Percentiles rank a stretch among this genome's conserved stretches.
Conservation (phyloP, 2,888 invertebrate genomes). For the Diogma glabrata region DNA sequence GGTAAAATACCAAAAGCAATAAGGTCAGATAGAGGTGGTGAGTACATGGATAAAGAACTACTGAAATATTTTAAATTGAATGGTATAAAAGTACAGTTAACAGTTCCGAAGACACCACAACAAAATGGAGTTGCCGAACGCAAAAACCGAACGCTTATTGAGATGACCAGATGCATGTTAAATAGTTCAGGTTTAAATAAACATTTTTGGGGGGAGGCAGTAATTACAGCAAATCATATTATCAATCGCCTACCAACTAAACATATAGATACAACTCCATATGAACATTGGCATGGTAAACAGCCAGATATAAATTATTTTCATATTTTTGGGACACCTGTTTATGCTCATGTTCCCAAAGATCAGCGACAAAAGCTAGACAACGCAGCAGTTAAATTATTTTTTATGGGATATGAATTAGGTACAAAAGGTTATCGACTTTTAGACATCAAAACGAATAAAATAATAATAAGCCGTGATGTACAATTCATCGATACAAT, state of each 20-base stretch:
- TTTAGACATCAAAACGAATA: too few species aligned
- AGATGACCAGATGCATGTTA: background rate
- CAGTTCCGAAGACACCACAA: constrained; percentile 10
- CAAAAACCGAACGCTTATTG: background rate
- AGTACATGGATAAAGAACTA: too few species aligned
- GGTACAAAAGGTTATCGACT: background rate
- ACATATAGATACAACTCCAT: background rate
- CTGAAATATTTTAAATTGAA: too few species aligned
- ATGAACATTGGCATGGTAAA: background rate
- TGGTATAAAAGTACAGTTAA: too few species aligned
- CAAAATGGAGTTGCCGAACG: background rate
- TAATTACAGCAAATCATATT: background rate
- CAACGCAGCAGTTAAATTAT: background rate
- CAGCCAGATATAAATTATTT: background rate
- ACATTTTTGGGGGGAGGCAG: constrained; percentile 22
- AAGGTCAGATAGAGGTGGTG: too few species aligned
- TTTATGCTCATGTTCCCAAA: too few species aligned
- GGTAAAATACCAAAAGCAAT: constrained; percentile 16
- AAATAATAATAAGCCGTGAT: background rate
- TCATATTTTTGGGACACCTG: too few species aligned
- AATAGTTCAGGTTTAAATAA: constrained; percentile 1
- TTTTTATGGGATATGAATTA: background rate
- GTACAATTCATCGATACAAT: background rate
- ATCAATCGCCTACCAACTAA: constrained; percentile 8
- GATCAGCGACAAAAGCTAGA: background rate